phyloP scores from a whole-genome alignment of 2,797 vertebrate genomes.

The Myripristis murdjan region DNA sequence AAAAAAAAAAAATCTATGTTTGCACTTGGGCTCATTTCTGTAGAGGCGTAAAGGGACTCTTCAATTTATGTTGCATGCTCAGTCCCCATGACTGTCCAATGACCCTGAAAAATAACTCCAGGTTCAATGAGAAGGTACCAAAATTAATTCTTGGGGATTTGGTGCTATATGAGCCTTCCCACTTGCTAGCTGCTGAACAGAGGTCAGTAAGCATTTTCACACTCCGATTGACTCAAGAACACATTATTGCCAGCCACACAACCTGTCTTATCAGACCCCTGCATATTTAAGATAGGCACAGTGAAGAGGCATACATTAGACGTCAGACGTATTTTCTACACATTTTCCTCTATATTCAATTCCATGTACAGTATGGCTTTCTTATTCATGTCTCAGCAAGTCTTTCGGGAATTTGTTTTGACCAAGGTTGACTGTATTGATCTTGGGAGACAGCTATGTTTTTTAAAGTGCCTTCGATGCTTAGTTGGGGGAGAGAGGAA shows the following conservation, averaged over 20 bases:
- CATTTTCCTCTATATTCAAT: slow-evolving; percentile 26
- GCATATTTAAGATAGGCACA: slow-evolving; percentile 55
- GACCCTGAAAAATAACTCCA: slow-evolving; percentile 34
- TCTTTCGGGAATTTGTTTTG: slow-evolving; percentile 41
- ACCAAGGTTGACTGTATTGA: slow-evolving; percentile 46
- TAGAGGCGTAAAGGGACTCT: background rate
- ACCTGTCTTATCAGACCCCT: slow-evolving; percentile 36
- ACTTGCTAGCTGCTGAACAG: slow-evolving; percentile 51
- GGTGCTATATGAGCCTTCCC: slow-evolving; percentile 14
- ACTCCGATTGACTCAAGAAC: slow-evolving; percentile 43
- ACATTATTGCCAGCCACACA: slow-evolving; percentile 49
- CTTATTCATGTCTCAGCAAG: slow-evolving; percentile 26
- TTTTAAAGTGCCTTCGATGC: slow-evolving; percentile 21
- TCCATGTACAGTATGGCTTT: slow-evolving; percentile 39
- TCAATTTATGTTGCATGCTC: slow-evolving; percentile 7
- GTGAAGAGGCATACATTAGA: slow-evolving; percentile 49
- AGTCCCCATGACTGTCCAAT: slow-evolving; percentile 6
- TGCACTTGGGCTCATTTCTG: slow-evolving; percentile 5
- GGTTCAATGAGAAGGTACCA: slow-evolving; percentile 22
- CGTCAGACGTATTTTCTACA: slow-evolving; percentile 16
- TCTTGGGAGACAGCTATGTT: slow-evolving; percentile 32
- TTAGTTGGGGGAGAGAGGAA: background rate
- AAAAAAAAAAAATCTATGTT: background rate
- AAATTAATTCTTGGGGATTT: slow-evolving; percentile 34
- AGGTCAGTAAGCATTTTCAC: slow-evolving; percentile 68